Base-by-base conservation (phyloP, 1,140 invertebrate genomes). In the Parasteatoda tepidariorum region DNA sequence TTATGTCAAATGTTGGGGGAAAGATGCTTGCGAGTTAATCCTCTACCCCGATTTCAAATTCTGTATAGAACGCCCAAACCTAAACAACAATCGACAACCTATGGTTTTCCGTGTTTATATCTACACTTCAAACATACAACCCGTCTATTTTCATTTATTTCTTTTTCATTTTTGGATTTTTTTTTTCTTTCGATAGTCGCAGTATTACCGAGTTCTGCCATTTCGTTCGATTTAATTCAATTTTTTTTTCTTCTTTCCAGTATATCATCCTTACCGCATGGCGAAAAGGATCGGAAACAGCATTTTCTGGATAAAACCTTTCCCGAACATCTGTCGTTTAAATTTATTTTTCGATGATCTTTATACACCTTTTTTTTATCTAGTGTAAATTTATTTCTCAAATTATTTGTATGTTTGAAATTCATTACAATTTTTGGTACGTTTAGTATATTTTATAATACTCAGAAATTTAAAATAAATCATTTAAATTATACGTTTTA, bases 1-100 rank as follows among this genome's bases (percentile, higher is more conserved):
- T 34, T 31, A 41, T 61, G 33, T 15, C n/a, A 54, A 57, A 26
- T 34, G 54, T 18, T 31, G 26, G 31, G 57, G 34, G 70, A 66
- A 64, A 78, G 22, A 68, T 62, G 48, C 66, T n/a, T 78, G 61
- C 22, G 41, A 68, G 64, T 71, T 82, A 82, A 82, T 82, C 79
- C 79, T 62, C 70, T 38, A 68, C 57, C 71, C 71, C 64, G 55
- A 33, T 82, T 66, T 67, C 71, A 71, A 82, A 71, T 57, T 73
- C 76, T 22, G 26, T 48, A 66, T 48, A 61, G 38, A 18, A 18
- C 38, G 38, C 30, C 66, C 76, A 28, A 9, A 24, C 31, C 66
- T 34, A 70, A 81, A 68, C 74, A 81, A 81, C 76, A 54, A 68
- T 76, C 22, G 57, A 11, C 64, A 28, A 81, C 41, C 48, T 24